phyloP scores from a whole-genome alignment of 2,888 invertebrate species.

The Bellardia pandia region DNA sequence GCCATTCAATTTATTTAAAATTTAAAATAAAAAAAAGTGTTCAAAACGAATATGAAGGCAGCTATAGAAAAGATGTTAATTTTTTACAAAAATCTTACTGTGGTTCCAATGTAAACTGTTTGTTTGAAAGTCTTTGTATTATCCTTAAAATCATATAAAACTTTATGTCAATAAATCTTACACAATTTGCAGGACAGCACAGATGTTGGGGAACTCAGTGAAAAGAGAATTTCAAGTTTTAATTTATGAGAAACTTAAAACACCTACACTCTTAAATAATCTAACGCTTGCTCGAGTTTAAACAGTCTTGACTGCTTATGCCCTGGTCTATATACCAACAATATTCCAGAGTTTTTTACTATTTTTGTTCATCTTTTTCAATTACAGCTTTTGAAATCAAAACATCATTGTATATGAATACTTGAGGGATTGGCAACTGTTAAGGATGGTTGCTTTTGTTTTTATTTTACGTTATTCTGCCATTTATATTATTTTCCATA shows the following conservation, averaged over 20 bases:
- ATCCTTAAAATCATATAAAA: too few relatives aligned
- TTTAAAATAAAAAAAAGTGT: not conserved
- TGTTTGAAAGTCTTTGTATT: too few relatives aligned
- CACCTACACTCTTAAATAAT: too few relatives aligned
- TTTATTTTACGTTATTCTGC: conserved; percentile 1
- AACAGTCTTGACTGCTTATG: too few relatives aligned
- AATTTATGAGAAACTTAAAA: too few relatives aligned
- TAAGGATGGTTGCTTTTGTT: conserved; percentile 19
- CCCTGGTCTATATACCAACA: not conserved
- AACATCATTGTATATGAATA: conserved; percentile 7
- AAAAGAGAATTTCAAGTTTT: too few relatives aligned
- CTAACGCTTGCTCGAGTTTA: too few relatives aligned
- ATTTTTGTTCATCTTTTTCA: conserved; percentile 10
- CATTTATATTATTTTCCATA: conserved; percentile 11
- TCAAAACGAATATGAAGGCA: not conserved
- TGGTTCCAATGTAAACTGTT: too few relatives aligned
- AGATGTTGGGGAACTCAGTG: too few relatives aligned
- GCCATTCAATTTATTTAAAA: not conserved
- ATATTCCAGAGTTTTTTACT: not conserved
- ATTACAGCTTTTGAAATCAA: conserved; percentile 41
- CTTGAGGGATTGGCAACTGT: not conserved
- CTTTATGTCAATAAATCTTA: too few relatives aligned
- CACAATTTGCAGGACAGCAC: too few relatives aligned
- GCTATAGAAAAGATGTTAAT: not conserved
- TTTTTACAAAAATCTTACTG: too few relatives aligned